Evolutionary conservation across 2,888 invertebrate species (phyloP).

Genomic region (Nomada fabriciana): DNA sequence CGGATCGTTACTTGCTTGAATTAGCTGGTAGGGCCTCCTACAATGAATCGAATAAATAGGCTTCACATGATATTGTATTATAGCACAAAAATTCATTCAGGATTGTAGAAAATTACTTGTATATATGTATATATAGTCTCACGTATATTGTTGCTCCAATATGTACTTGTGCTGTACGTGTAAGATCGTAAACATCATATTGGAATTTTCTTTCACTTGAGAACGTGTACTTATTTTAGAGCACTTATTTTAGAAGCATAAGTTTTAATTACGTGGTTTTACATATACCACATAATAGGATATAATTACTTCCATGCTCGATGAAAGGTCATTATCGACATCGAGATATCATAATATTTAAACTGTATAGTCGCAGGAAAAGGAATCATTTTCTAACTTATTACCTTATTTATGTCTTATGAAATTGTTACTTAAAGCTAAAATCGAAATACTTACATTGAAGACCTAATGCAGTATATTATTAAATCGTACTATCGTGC

Average conservation of each 20-base stretch:
- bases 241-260: background rate
- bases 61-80: background rate
- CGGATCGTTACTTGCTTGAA: slow-evolving; percentile 95
- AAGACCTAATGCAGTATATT: slow-evolving; percentile 31
- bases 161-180: slow-evolving; percentile 64
- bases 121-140: slow-evolving; percentile 71
- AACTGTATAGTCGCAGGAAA: slow-evolving; percentile 14
- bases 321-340: background rate
- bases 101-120: slow-evolving; percentile 62
- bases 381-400: slow-evolving; percentile 24
- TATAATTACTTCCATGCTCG: background rate
- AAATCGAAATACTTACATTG: slow-evolving; percentile 35
- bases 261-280: slow-evolving; percentile 11
- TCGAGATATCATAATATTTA: slow-evolving; percentile 14
- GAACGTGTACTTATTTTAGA: slow-evolving; percentile 29
- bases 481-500: slow-evolving; percentile 43
- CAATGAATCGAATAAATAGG: slow-evolving; percentile 88
- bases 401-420: slow-evolving; percentile 30
- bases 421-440: slow-evolving; percentile 21
- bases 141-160: slow-evolving; percentile 42
- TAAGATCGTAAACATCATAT: slow-evolving; percentile 32
- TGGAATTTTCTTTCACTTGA: slow-evolving; percentile 25
- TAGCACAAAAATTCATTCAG: slow-evolving; percentile 40
- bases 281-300: background rate
- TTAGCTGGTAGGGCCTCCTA: slow-evolving; percentile 94